Conservation (phyloP, 2,113 vertebrate genomes). For the Dipodomys ordii region DNA sequence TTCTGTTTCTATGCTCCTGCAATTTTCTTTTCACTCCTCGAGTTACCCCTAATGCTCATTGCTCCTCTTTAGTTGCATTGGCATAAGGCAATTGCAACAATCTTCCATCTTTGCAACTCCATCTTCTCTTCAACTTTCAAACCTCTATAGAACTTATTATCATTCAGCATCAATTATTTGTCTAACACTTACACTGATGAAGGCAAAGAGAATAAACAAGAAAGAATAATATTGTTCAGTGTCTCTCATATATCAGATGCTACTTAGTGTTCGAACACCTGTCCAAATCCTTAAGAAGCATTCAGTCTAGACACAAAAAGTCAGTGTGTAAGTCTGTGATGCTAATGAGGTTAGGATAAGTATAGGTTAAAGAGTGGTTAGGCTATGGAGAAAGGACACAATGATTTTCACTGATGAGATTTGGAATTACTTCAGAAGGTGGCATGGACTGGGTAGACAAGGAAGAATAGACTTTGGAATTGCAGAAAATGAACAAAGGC, state of each 20-base stretch:
- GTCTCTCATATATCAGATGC: neutral
- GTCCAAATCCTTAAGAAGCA: neutral
- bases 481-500: neutral
- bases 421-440: neutral
- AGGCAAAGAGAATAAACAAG: neutral
- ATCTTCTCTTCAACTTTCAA: conserved; percentile 19
- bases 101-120: neutral
- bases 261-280: neutral
- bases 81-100: neutral
- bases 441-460: neutral
- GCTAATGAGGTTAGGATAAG: neutral
- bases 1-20: neutral
- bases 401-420: neutral
- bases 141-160: neutral
- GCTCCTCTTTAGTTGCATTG: neutral
- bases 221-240: neutral
- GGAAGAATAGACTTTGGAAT: neutral
- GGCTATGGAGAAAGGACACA: neutral
- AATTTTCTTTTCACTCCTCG: conserved; percentile 25
- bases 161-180: neutral
- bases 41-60: neutral
- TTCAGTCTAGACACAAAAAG: neutral
- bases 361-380: neutral
- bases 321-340: neutral
- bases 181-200: neutral